These are phyloP conservation scores for Campopleginae sp. DNA, from an alignment of 2,888 invertebrate species.

Conservation along the genomic window DNA sequence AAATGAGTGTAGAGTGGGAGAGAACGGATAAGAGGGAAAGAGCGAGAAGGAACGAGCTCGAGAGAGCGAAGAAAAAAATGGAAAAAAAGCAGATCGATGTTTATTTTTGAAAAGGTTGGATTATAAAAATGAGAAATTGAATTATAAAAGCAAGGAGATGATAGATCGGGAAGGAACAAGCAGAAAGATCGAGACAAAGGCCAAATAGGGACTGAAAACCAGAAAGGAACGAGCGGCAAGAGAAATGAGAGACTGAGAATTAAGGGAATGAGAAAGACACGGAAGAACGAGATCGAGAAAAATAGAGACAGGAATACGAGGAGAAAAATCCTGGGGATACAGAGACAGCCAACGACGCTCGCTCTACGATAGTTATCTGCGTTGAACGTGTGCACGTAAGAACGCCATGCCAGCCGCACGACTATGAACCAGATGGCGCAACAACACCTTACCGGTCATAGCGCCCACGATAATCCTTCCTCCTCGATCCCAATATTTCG, in stretches of 20 bases:
- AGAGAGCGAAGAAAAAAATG: background rate
- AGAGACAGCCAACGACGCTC: constrained; percentile 22
- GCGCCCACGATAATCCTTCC: constrained; percentile 58
- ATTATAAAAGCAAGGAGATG: background rate
- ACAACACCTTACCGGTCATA: constrained; percentile 54
- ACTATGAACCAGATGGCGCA: constrained; percentile 59
- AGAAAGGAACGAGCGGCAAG: constrained; percentile 18
- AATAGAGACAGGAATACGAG: constrained; percentile 16
- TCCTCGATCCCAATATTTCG: constrained; percentile 35
- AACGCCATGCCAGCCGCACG: constrained; percentile 55
- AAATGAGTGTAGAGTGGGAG: background rate
- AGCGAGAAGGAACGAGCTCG: background rate
- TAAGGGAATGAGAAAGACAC: constrained; percentile 14
- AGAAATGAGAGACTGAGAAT: constrained; percentile 34
- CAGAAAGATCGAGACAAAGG: background rate
- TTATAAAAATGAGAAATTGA: background rate
- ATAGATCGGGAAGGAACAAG: background rate
- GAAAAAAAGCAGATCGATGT: background rate
- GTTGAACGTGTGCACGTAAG: constrained; percentile 38
- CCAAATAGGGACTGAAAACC: background rate
- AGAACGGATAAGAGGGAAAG: background rate
- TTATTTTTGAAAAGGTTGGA: background rate
- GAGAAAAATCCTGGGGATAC: background rate
- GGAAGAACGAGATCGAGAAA: background rate
- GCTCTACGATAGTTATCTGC: constrained; percentile 56